Base-by-base conservation (phyloP, 2,113 vertebrate species). In the Vireo altiloquus region DNA sequence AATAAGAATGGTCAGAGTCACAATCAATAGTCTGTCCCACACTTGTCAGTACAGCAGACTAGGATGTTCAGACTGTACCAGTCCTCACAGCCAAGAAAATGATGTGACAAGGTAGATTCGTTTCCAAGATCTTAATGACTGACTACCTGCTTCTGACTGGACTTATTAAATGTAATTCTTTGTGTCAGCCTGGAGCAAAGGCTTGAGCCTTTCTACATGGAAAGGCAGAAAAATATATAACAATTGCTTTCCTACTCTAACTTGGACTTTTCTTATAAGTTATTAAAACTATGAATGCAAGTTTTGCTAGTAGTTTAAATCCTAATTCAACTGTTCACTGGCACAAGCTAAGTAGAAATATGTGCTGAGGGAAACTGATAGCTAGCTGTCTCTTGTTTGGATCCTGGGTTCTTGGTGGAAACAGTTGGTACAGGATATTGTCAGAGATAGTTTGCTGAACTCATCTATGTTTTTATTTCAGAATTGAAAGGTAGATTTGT, bases 1-100 rank as follows among this genome's bases (percentile, higher is more conserved):
- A 94, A 96, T 87, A 96, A 94, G 68, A 87, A 63, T 82, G 79
- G 84, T 28, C 70, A 88, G 87, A 91, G 39, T 91, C 80, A 35
- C 39, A 86, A 71, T 91, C 85, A 80, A 95, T 94, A 94, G 25
- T 65, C 75, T 76, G 88, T 93, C 82, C 75, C 25, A 33, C 50
- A 47, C 39, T 71, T 91, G 74, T 44, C 84, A 95, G 81, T 49
- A 64, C 33, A 65, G 75, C 3, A 5, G 59, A n/a, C 42, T 39
- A n/a, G 60, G 60, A 84, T 79, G 52, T 25, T 92, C 33, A 78
- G 44, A 18, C 19, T 70, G 64, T 54, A 82, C 59, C 40, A 64
- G 37, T 74, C 30, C 75, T 94, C 52, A 69, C 13, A 68, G 39
- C 19, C 30, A 59, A 74, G 78, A 75, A 96, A 89, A 70, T 66